Base-by-base conservation (phyloP, 2,113 vertebrate species). In the Aegotheles bennettii region DNA sequence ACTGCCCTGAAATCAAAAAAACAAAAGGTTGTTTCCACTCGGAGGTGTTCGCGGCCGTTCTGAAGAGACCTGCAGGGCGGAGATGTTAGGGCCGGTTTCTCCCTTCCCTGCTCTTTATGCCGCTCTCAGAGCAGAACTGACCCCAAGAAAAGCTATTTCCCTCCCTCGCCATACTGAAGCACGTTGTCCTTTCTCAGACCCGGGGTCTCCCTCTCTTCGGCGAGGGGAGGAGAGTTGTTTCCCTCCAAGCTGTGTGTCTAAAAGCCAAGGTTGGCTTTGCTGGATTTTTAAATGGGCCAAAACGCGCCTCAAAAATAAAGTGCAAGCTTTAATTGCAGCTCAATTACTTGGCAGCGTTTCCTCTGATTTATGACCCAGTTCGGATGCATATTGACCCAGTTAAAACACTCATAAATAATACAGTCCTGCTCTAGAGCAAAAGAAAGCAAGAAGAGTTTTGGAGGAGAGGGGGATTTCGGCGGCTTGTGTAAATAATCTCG, bases 311-410 rank as follows among this genome's bases (percentile, higher is more conserved):
- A 89, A 83, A 98, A 98, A 97, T 95, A 95, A 96, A 97, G 90
- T 80, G 69, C 94, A 84, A 94, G 85, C 79, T 97, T 98, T 98
- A 98, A 98, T 97, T 97, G 94, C 96, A 93, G 88, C 84, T 98
- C 93, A 95, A 96, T 97, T 98, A 95, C 96, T 98, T 98, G 98
- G 97, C 98, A 98, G 83, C 59, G 36, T 97, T 97, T 97, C 80
- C 63, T 97, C 96, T 98, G 97, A 98, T 98, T 98, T 98, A 97
- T 97, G 96, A 97, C 94, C 97, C 82, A 96, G 97, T 98, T 98
- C 96, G 95, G 94, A 89, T 64, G 76, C 93, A 97, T 97, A 97
- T 96, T 98, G 98, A 97, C 97, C 97, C 96, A 97, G 97, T 97
- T 98, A 97, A 98, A 97, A 95, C 91, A 92, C 90, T 95, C 97